Base-by-base conservation (phyloP, 2,113 vertebrate species). In the Barbus barbus region DNA sequence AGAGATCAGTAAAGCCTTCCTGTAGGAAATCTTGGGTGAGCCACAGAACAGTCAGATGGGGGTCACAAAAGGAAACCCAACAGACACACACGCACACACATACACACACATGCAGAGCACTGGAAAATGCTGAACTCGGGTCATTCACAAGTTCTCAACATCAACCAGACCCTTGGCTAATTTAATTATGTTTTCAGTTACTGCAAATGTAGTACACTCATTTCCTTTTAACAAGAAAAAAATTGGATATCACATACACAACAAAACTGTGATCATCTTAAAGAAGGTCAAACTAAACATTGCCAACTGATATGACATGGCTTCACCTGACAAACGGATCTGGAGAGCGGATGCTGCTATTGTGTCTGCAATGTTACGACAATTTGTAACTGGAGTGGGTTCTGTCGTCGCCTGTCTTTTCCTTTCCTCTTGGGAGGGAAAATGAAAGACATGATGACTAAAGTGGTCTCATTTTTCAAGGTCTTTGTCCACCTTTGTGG, bases 381-480 rank as follows among this genome's bases (percentile, higher is more conserved):
- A 65, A 85, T 74, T 85, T 73, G 53, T 72, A 74, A 41, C 9
- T 56, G 74, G 41, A 82, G 46, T 78, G 78, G 38, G 44, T 46
- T 65, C 61, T 69, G 69, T 61, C 71, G 51, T 61, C 69, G 9
- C 18, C 53, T 38, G 69, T 85, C 73, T 24, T 69, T 9, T 26
- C 33, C 24, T 61, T 72, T 72, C 22, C 36, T 24, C 71, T 67
- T n/a, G 44, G 69, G 75, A 81, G 69, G 46, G 0, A 71, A 87
- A 79, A 77, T 36, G 2, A 85, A 88, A 76, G 83, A 78, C 81
- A 74, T 85, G 87, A 90, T 74, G 87, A 20, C 8, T 33, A 61
- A 71, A 44, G 77, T 18, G 75, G 89, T 91, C 87, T 63, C 26
- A 85, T 90, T 89, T 91, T 89, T 85, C 28, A 65, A 86, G 80